phyloP scores from a whole-genome alignment of 2,797 vertebrate species.

The Holocentrus rufus region DNA sequence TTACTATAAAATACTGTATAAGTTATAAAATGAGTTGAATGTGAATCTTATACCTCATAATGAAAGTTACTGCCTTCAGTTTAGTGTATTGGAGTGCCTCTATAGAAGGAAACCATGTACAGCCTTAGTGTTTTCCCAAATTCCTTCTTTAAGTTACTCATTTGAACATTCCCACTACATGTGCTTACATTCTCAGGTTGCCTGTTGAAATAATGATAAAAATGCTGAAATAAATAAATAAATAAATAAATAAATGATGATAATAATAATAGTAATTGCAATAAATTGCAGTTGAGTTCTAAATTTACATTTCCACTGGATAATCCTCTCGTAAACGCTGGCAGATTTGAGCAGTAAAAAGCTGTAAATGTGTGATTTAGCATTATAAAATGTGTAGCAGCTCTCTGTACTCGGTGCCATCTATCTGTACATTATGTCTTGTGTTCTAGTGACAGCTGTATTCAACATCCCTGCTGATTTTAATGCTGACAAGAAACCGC shows the following conservation, averaged over 20 bases:
- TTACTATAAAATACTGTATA: conserved; percentile 26
- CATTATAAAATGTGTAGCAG: conserved; percentile 24
- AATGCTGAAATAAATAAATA: neutral
- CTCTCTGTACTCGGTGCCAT: conserved; percentile 1
- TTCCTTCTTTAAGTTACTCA: conserved; percentile 9
- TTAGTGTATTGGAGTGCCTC: conserved; percentile 20
- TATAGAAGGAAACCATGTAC: conserved; percentile 27
- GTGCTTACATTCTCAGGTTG: conserved; percentile 11
- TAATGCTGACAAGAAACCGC: neutral
- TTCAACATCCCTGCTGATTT: neutral
- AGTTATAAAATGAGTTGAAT: conserved; percentile 35
- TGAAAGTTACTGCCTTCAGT: conserved; percentile 27
- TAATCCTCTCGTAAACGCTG: neutral
- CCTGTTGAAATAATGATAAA: neutral
- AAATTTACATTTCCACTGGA: neutral
- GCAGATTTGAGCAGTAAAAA: conserved; percentile 13
- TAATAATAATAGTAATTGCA: neutral
- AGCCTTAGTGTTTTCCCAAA: conserved; percentile 8
- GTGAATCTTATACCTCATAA: conserved; percentile 32
- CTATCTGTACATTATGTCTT: conserved; percentile 5
- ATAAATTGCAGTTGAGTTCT: neutral
- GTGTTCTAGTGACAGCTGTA: neutral
- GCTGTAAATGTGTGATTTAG: neutral
- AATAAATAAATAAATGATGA: neutral
- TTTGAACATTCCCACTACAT: conserved; percentile 39